Conservation (phyloP, 2,888 invertebrate species). For the Alentia gelatinosa region DNA sequence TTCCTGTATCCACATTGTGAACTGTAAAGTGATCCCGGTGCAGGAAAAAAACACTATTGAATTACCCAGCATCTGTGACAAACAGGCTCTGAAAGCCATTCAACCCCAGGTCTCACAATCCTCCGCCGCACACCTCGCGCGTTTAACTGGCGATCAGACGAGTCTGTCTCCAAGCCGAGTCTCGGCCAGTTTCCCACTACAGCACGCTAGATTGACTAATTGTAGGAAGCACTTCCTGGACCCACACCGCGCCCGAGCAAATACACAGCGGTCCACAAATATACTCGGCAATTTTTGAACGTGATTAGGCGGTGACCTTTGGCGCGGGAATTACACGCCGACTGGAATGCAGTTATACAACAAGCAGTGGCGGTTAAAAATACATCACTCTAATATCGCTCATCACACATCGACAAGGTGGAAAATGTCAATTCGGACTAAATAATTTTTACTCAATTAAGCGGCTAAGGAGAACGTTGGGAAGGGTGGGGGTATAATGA, state of each 20-base stretch:
- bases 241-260: neutral
- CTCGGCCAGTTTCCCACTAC: no score
- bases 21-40: no score
- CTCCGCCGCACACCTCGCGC: no score
- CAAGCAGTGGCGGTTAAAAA: neutral
- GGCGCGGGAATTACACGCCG: neutral
- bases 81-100: no score
- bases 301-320: neutral
- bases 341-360: neutral
- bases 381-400: neutral
- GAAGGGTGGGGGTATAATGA: neutral
- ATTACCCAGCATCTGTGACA: no score
- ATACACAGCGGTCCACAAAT: neutral
- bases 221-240: neutral
- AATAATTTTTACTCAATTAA: neutral
- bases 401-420: neutral
- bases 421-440: slow-evolving; percentile 1
- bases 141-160: no score
- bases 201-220: neutral
- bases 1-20: no score
- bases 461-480: neutral
- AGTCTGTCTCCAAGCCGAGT: no score
- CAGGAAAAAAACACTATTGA: no score
- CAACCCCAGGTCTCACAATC: no score
- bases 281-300: neutral